These are phyloP conservation scores for Philantomba maxwellii DNA, from an alignment of 2,113 vertebrate species.

Conservation along the genomic window DNA sequence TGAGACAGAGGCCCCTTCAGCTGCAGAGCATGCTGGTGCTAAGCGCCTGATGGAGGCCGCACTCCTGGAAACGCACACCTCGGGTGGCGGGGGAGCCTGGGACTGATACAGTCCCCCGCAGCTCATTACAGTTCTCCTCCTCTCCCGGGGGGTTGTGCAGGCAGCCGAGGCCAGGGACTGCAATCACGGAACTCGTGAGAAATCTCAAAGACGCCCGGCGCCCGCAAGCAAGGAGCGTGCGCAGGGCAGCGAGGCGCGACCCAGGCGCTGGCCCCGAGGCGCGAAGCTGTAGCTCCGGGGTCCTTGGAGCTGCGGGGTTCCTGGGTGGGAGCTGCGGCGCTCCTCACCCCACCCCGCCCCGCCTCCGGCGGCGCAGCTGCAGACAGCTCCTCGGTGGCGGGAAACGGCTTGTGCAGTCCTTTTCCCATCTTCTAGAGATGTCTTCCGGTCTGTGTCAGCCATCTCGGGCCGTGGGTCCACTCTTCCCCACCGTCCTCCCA, in stretches of 20 bases:
- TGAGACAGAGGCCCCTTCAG: neutral
- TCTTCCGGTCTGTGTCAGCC: neutral
- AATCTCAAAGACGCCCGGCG: neutral
- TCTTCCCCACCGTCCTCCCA: neutral
- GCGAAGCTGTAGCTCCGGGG: slow-evolving; percentile 39
- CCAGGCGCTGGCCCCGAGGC: slow-evolving; percentile 49
- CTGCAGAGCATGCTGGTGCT: neutral
- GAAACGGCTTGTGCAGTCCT: neutral
- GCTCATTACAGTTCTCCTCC: neutral
- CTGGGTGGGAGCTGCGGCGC: neutral
- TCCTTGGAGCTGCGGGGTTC: slow-evolving; percentile 37
- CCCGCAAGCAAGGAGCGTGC: slow-evolving; percentile 38
- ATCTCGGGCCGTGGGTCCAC: neutral
- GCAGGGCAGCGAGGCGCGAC: neutral
- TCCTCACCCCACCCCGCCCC: neutral
- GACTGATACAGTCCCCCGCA: neutral
- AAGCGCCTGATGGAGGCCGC: neutral
- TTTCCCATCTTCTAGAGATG: neutral
- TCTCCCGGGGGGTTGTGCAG: neutral
- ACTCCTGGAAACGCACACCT: neutral
- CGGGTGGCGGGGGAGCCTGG: neutral
- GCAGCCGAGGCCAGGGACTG: neutral
- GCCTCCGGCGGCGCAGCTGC: slow-evolving; percentile 37
- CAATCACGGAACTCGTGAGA: rapidly evolving
- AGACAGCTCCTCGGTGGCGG: neutral